Base-by-base conservation (phyloP, 2,888 invertebrate species). In the Callimorpha dominula region DNA sequence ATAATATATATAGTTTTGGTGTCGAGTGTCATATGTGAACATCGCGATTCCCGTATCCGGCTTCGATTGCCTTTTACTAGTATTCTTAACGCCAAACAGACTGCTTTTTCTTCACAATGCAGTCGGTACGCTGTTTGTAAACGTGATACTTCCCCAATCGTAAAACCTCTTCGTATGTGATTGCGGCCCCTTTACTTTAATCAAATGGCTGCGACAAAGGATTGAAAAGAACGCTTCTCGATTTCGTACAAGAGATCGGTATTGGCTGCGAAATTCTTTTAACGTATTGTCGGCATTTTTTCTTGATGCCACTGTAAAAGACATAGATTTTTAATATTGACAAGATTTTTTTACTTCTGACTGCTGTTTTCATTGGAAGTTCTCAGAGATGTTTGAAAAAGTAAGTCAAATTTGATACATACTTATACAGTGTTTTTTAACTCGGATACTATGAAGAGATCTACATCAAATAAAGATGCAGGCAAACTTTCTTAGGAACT, bases 131-230 rank as follows among this genome's bases (percentile, higher is more conserved):
- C 87, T 93, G 91, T 94, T 88, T 95, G 96, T 94, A 94, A 94
- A 96, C 90, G 94, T 92, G 96, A 96, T 96, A 96, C 96, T 96
- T 96, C 96, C 95, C 93, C 89, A 91, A 88, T 89, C 87, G 89
- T 90, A 87, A 88, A 92, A 90, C 90, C 89, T 90, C 88, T 92
- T 87, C 91, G 91, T 92, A 91, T 94, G 90, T 92, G 94, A 94
- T 93, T 94, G 93, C 92, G 94, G 94, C 92, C 89, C 92, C 92
- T 94, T 94, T 92, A 91, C 92, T 93, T 94, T 95, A 95, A 95
- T 95, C 95, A 95, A 95, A 95, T 93, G 91, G 89, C 90, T 90
- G 88, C 92, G 92, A 95, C 95, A 95, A 95, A 95, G 95, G 95
- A 93, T 95, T 95, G 94, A 93, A 95, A 91, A 90, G 92, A 94